These are phyloP conservation scores for Xiphophorus birchmanni DNA, from an alignment of 2,797 vertebrate genomes.

Conservation along the genomic window DNA sequence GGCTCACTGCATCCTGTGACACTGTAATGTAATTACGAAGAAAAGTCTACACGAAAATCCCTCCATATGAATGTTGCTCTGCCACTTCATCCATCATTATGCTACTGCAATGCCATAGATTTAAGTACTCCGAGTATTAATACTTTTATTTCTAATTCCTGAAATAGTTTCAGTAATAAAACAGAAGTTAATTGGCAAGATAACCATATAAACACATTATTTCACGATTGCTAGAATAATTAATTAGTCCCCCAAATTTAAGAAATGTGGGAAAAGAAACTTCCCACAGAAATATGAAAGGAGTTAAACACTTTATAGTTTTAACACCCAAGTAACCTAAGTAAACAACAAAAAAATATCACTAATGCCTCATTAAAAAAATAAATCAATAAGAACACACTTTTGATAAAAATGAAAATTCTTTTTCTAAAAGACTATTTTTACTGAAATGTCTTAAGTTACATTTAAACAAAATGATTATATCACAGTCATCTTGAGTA, in stretches of 20 bases:
- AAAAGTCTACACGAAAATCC: constrained; percentile 16
- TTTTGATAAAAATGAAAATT: background rate
- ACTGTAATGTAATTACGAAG: constrained; percentile 37
- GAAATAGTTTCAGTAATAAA: background rate
- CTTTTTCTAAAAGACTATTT: background rate
- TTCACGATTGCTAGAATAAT: background rate
- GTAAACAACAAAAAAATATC: background rate
- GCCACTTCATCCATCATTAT: background rate
- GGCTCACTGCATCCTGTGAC: constrained; percentile 29
- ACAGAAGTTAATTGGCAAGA: background rate
- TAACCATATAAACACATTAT: background rate
- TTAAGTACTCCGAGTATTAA: background rate
- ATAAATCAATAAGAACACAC: background rate
- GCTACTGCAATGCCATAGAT: background rate
- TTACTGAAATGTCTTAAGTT: constrained; percentile 18
- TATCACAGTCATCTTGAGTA: constrained; percentile 26
- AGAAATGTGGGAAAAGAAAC: background rate
- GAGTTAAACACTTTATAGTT: background rate
- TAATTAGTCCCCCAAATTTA: background rate
- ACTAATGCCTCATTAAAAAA: background rate
- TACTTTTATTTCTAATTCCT: background rate
- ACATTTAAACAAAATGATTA: constrained; percentile 26
- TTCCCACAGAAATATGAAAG: background rate
- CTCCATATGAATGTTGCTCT: background rate
- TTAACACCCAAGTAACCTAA: background rate